Conservation (phyloP, 2,888 invertebrate species). For the Drosophila greeni region DNA sequence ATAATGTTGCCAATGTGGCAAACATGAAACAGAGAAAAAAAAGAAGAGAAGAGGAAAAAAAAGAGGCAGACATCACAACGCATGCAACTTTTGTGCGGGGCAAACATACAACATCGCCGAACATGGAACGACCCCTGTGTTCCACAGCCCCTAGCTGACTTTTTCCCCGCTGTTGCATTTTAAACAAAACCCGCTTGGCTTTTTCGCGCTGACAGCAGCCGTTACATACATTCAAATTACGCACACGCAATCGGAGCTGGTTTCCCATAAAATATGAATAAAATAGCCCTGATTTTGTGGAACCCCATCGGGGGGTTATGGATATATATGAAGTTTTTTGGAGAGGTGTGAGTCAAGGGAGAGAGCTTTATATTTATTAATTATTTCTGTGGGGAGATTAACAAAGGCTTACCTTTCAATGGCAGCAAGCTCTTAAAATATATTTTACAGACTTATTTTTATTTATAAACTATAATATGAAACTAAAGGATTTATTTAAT, state of each 20-base stretch:
- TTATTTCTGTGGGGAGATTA: neutral
- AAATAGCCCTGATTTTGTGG: constrained; percentile 22
- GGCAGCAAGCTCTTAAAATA: neutral
- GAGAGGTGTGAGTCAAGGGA: neutral
- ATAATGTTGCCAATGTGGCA: constrained; percentile 63
- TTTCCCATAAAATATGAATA: constrained; percentile 16
- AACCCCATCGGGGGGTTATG: constrained; percentile 4
- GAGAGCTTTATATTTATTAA: neutral
- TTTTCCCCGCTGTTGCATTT: constrained; percentile 64
- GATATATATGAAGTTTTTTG: neutral
- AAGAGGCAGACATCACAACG: constrained; percentile 46
- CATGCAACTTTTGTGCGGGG: constrained; percentile 59
- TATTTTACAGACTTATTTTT: neutral
- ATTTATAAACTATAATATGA: too few relatives aligned
- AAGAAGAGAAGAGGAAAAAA: neutral
- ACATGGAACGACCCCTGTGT: constrained; percentile 26
- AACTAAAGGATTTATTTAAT: neutral
- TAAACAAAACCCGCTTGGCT: constrained; percentile 58
- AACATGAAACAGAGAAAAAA: constrained; percentile 23
- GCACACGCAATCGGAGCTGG: constrained; percentile 31
- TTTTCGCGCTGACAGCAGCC: constrained; percentile 69
- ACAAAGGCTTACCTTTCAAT: neutral
- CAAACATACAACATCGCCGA: constrained; percentile 49
- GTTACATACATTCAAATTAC: constrained; percentile 55
- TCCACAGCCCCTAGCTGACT: constrained; percentile 4